Conservation (phyloP, 2,113 vertebrate genomes). For the Loxodonta africana region DNA sequence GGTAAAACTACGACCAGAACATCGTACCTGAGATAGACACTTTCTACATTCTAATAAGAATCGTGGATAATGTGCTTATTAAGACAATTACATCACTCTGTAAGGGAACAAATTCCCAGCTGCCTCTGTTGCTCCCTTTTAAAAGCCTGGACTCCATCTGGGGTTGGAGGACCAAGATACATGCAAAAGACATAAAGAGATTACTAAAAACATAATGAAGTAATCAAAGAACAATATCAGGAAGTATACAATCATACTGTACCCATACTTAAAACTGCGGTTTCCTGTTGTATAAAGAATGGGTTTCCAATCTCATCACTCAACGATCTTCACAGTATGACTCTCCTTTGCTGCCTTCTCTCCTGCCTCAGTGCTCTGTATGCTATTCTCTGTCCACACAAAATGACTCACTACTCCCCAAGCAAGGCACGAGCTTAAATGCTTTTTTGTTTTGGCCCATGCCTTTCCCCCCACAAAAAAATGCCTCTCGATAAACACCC, state of each 20-base stretch:
- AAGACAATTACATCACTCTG: not conserved
- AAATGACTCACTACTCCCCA: too few species aligned
- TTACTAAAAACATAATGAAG: not conserved
- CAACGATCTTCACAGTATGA: fast-evolving
- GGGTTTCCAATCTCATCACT: not conserved
- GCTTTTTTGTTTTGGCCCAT: fast-evolving
- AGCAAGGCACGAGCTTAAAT: not conserved
- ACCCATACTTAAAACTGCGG: not conserved
- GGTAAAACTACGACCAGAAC: not conserved
- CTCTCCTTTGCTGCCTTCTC: not conserved
- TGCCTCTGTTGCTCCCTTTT: not conserved
- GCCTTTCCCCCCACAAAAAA: not conserved
- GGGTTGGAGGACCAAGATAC: not conserved
- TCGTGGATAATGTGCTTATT: too few species aligned
- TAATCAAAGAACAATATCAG: not conserved
- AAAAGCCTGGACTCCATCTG: not conserved
- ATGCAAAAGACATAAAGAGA: not conserved
- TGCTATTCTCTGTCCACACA: not conserved
- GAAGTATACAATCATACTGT: too few species aligned
- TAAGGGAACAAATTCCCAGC: not conserved
- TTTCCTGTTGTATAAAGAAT: not conserved
- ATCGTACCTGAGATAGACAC: not conserved
- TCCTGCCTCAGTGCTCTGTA: not conserved
- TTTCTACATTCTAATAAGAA: not conserved
- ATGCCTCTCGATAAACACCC: fast-evolving